phyloP scores from a whole-genome alignment of 2,797 vertebrate genomes.

The Erpetoichthys calabaricus region DNA sequence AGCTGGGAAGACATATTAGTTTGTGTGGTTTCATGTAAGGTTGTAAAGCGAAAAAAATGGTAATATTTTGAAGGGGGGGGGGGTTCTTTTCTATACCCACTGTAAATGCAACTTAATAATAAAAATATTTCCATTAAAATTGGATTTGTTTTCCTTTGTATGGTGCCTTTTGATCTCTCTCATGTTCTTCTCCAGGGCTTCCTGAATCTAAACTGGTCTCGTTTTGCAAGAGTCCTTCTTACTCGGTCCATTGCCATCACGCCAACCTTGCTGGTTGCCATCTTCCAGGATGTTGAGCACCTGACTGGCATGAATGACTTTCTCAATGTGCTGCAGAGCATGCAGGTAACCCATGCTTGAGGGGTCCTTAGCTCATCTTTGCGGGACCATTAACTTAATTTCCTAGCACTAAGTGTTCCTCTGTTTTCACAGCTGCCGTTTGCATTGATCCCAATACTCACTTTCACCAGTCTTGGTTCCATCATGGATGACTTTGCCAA shows the following conservation, averaged over 20 bases:
- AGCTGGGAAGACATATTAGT: too few relatives aligned
- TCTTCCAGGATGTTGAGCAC: constrained; percentile 80
- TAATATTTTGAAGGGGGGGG: too few relatives aligned
- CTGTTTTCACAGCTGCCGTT: constrained; percentile 68
- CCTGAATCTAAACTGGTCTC: constrained; percentile 79
- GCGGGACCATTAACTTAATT: too few relatives aligned
- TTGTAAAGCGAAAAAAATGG: too few relatives aligned
- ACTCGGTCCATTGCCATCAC: constrained; percentile 85
- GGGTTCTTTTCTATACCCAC: too few relatives aligned
- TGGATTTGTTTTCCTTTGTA: not conserved
- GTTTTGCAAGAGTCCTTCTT: constrained; percentile 78
- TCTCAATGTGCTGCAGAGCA: constrained; percentile 87
- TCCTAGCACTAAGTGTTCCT: not conserved
- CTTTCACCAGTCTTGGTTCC: constrained; percentile 72
- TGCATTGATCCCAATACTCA: constrained; percentile 84
- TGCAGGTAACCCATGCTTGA: constrained; percentile 60
- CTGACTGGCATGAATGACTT: constrained; percentile 95
- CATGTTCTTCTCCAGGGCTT: constrained; percentile 55
- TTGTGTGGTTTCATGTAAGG: too few relatives aligned
- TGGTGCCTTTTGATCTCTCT: not conserved
- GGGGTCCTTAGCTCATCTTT: too few relatives aligned
- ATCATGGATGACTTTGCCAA: constrained; percentile 86
- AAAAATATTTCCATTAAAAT: too few relatives aligned
- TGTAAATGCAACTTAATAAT: too few relatives aligned
- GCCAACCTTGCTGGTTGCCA: constrained; percentile 74